A percentile compares a stretch with the other conserved stretches of the same genome.
Conservation (phyloP, 2,888 invertebrate species). For the Sylvicola cinctus region DNA sequence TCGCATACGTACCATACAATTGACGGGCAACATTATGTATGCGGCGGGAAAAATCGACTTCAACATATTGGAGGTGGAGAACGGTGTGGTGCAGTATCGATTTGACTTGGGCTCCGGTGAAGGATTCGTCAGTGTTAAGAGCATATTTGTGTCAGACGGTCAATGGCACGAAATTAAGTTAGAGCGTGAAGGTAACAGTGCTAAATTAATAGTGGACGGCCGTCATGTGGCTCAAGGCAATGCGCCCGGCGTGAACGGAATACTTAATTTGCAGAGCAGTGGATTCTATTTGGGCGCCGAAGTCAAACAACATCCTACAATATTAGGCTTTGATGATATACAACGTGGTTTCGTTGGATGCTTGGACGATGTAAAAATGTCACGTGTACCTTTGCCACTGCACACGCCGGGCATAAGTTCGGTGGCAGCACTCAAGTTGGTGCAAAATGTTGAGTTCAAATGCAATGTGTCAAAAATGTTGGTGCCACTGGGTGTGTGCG, state of each 20-base stretch:
- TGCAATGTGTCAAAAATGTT: constrained; percentile 37
- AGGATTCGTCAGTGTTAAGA: constrained; percentile 57
- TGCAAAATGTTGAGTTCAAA: constrained; percentile 49
- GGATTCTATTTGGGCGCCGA: constrained; percentile 72
- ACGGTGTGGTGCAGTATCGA: constrained; percentile 72
- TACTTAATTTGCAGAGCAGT: constrained; percentile 67
- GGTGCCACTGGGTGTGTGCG: constrained; percentile 42
- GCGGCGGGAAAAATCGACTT: constrained; percentile 75
- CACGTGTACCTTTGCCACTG: constrained; percentile 52
- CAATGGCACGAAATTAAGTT: constrained; percentile 64
- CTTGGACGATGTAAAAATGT: constrained; percentile 67
- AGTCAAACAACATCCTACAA: constrained; percentile 53
- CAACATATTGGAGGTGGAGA: constrained; percentile 66
- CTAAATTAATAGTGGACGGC: constrained; percentile 59
- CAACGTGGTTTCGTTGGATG: constrained; percentile 80
- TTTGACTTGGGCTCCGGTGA: constrained; percentile 87
- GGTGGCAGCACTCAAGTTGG: constrained; percentile 40
- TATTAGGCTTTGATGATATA: constrained; percentile 50
- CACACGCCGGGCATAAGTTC: constrained; percentile 43
- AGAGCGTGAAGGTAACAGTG: constrained; percentile 61
- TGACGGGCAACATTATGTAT: constrained; percentile 68
- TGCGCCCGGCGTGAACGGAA: constrained; percentile 61
- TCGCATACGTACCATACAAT: constrained; percentile 61
- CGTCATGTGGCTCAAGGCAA: constrained; percentile 49
- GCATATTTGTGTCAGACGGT: constrained; percentile 62